These are phyloP conservation scores for Mechanitis messenoides DNA, from an alignment of 2,888 invertebrate species.

Conservation along the genomic window DNA sequence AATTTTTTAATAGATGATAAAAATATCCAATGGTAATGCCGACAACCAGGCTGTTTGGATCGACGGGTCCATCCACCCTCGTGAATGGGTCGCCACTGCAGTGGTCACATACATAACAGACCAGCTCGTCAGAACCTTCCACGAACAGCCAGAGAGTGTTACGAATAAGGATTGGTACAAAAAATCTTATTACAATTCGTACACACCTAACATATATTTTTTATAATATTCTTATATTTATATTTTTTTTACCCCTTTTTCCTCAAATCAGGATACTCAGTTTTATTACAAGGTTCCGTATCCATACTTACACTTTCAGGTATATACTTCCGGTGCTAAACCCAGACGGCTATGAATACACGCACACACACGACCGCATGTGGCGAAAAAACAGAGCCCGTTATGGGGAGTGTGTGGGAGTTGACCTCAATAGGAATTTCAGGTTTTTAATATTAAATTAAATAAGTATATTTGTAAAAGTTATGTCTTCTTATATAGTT, in stretches of 20 bases:
- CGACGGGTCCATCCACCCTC: constrained; percentile 88
- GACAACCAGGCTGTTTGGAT: constrained; percentile 82
- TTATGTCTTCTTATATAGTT: too few relatives aligned
- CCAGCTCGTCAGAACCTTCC: constrained; percentile 81
- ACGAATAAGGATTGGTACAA: constrained; percentile 89
- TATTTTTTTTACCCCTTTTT: neutral
- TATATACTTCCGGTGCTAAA: constrained; percentile 85
- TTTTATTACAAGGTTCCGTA: too few relatives aligned
- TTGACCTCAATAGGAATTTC: constrained; percentile 91
- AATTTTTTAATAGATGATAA: constrained; percentile 50
- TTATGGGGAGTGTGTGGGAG: constrained; percentile 82
- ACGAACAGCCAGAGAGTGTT: constrained; percentile 79
- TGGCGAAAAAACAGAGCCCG: constrained; percentile 87
- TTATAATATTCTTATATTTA: neutral
- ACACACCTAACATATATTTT: too few relatives aligned
- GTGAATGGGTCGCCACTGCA: constrained; percentile 93
- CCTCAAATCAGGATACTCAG: too few relatives aligned
- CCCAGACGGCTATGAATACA: constrained; percentile 93
- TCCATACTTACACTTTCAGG: constrained; percentile 42
- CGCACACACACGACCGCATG: constrained; percentile 86
- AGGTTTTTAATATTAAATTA: constrained; percentile 57
- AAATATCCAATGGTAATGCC: constrained; percentile 82
- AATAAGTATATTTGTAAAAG: too few relatives aligned
- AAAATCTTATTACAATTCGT: neutral
- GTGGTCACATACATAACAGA: constrained; percentile 86